Evolutionary conservation across 2,888 invertebrate genomes (phyloP).

Genomic region (Cryptocheilus praepositus): DNA sequence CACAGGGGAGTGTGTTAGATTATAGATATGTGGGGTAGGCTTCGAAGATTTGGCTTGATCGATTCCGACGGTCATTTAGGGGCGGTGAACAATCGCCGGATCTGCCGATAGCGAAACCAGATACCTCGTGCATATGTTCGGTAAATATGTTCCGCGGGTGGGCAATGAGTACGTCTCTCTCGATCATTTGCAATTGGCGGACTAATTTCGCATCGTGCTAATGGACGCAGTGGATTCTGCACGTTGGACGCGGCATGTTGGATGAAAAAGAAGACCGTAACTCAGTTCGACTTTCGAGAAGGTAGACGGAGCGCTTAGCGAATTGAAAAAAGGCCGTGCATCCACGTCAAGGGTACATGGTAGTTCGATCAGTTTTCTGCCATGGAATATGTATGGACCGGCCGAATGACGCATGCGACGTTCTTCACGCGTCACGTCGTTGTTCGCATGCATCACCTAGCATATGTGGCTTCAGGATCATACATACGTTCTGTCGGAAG

Average conservation of each 20-base stretch:
- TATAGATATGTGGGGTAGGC: constrained; percentile 28
- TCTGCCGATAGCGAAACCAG: constrained; percentile 55
- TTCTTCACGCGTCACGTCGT: constrained; percentile 30
- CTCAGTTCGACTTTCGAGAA: too few relatives aligned
- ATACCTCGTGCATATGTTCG: constrained; percentile 54
- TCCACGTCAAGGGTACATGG: too few relatives aligned
- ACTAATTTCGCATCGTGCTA: too few relatives aligned
- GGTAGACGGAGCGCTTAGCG: too few relatives aligned
- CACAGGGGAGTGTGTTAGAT: constrained; percentile 1
- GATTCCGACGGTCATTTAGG: constrained; percentile 51
- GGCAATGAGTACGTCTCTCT: constrained; percentile 9
- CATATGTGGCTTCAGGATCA: constrained; percentile 27
- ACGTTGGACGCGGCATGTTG: too few relatives aligned
- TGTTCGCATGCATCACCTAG: constrained; percentile 25
- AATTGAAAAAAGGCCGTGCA: too few relatives aligned
- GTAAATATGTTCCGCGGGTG: neutral
- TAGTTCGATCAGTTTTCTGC: constrained; percentile 25
- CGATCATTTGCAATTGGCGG: too few relatives aligned
- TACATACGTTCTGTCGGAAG: constrained; percentile 25
- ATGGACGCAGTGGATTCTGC: too few relatives aligned
- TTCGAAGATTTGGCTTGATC: constrained; percentile 46
- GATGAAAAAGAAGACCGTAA: too few relatives aligned
- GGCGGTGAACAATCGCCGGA: constrained; percentile 50
- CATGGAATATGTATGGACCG: constrained; percentile 30
- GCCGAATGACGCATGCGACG: constrained; percentile 32